Base-by-base conservation (phyloP, 1,140 invertebrate genomes). In the Ditylenchus dipsaci region DNA sequence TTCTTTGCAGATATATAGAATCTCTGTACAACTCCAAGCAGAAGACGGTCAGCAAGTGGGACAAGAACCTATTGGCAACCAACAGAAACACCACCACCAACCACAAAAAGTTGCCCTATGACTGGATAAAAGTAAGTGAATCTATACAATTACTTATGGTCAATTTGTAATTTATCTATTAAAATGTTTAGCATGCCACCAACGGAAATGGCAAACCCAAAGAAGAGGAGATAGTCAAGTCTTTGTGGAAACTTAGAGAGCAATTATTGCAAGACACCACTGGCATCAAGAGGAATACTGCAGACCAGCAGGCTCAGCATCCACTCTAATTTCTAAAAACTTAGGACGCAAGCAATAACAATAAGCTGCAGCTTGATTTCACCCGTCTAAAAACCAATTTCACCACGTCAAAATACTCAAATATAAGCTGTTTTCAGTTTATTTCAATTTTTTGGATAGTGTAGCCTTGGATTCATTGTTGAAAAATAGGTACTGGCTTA, bases 201-300 rank as follows among this genome's bases (percentile, higher is more conserved):
- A 65, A 65, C 56, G 63, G 63, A 7, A 19, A 65, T 65, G 57
- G 33, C 17, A 59, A 49, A n/a, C 26, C 23, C 23, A 63, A 65
- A 38, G 42, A 65, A 7, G 38, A 65, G 17, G 61, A 65, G 63
- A 65, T 58, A 27, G 57, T 65, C n/a, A 49, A 63, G 13, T n/a
- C 63, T 3, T 29, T 65, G 29, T 65, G 63, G 63, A 49, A 19
- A 65, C 42, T 65, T 8, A 23, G 63, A 26, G 42, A 65, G n/a
- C 63, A 65, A n/a, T 38, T 65, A n/a, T 21, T 65, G 38, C 63
- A 65, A n/a, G 33, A 65, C n/a, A 65, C 63, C 63, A 65, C 61
- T 8, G 63, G 63, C n/a, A 65, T 65, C n/a, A 19, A 21, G n/a
- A 30, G 59, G 19, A 43, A 30, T 3, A 61, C 19, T 61, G 8